Base-by-base conservation (phyloP, 2,113 vertebrate genomes). In the Globicephala melas region DNA sequence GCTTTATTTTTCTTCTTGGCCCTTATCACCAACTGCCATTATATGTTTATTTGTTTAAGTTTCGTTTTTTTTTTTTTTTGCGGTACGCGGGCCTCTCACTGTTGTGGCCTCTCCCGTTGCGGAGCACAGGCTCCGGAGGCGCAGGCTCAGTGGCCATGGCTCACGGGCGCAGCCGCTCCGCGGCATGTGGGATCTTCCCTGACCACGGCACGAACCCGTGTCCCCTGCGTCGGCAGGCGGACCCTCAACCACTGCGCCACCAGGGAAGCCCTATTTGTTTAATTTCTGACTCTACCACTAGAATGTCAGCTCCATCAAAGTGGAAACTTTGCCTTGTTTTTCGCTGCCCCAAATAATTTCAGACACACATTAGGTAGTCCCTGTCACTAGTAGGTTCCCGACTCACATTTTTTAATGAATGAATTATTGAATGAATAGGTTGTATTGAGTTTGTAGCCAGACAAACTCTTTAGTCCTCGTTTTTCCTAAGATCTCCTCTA, bases 241-340 rank as follows among this genome's bases (percentile, higher is more conserved):
- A 44, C 44, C 8, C 44, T 44, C 44, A 44, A 44, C 44, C 8
- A 44, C 44, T 44, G 44, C 8, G 8, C 44, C 44, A 44, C 44
- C 44, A 44, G 44, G 8, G 44, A 44, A 44, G 44, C 44, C 44
- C 44, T 92, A 80, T 68, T 44, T 89, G 21, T 73, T 76, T 88
- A 83, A 84, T 76, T 94, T 87, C 82, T 95, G n/a, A 70, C 50
- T 96, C 38, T 74, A 68, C 10, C 12, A 38, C 36, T 84, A 91
- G 58, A 91, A 65, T 74, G 2, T 80, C 71, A 60, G 11, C 31
- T 87, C n/a, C n/a, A 70, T n/a, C 14, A 47, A 26, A 89, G 28
- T 6, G 20, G 36, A 31, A 89, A 81, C 6, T 63, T 94, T 92
- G 23, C 67, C 8, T 91, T 63, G 9, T 79, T 91, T 63, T 89